phyloP scores from a whole-genome alignment of 2,113 vertebrate genomes.

The Rhombomys opimus region DNA sequence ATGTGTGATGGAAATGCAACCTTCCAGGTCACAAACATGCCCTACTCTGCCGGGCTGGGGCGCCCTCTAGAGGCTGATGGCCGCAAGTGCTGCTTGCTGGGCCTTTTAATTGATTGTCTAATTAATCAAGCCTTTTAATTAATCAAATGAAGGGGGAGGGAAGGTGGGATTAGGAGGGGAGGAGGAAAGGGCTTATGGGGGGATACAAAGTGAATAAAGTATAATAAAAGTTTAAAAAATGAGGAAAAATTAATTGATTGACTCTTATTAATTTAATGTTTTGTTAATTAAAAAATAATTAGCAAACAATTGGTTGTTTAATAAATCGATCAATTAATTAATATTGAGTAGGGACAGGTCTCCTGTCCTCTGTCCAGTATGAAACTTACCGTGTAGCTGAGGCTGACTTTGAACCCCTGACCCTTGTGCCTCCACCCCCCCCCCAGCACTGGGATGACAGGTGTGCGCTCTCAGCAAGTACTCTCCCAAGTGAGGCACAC shows the following conservation, averaged over 20 bases:
- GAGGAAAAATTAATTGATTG: neutral
- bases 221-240: too few species aligned
- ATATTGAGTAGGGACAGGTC: neutral
- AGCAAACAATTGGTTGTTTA: too few species aligned
- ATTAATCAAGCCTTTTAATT: neutral
- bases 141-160: neutral
- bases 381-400: neutral
- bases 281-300: too few species aligned
- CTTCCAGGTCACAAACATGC: neutral
- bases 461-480: too few species aligned
- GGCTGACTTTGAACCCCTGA: neutral
- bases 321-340: neutral
- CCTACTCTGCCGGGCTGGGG: too few species aligned
- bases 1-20: neutral
- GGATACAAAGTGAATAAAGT: too few species aligned
- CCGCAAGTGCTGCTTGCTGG: neutral
- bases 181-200: too few species aligned
- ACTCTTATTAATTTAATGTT: too few species aligned
- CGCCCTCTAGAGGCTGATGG: neutral
- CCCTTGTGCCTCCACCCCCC: neutral
- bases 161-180: too few species aligned
- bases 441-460: neutral
- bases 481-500: too few species aligned
- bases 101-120: too few species aligned
- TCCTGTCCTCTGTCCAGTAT: neutral